Conservation (phyloP, 1,140 invertebrate species). For the Ceratosolen solmsi region DNA sequence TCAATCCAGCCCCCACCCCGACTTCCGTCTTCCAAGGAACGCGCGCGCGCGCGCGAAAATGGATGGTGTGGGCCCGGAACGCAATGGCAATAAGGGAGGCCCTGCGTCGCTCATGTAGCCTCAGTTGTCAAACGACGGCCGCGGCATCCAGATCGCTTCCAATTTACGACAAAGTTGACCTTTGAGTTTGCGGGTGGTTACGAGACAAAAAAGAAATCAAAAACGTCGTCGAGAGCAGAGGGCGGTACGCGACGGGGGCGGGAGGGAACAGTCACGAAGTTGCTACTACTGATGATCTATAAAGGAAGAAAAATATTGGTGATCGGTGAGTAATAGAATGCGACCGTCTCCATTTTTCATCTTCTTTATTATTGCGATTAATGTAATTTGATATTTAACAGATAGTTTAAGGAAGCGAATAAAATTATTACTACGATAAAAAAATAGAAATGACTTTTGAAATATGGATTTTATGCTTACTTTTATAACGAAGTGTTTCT, state of each 20-base stretch:
- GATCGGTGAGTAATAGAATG: background rate
- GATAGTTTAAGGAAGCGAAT: too few relatives aligned
- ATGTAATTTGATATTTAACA: too few relatives aligned
- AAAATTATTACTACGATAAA: too few relatives aligned
- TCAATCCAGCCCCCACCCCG: background rate
- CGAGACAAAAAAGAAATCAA: too few relatives aligned
- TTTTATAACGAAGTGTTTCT: too few relatives aligned
- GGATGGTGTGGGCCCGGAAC: constrained; percentile 26
- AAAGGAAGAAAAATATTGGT: background rate
- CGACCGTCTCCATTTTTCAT: too few relatives aligned
- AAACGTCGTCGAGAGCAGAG: too few relatives aligned
- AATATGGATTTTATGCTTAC: too few relatives aligned
- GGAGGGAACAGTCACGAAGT: background rate
- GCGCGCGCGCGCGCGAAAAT: constrained; percentile 18
- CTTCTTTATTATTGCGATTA: too few relatives aligned
- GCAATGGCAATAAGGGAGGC: constrained; percentile 47
- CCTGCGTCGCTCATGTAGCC: constrained; percentile 34
- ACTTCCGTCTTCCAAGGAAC: background rate
- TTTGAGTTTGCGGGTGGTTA: too few relatives aligned
- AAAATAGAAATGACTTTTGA: too few relatives aligned
- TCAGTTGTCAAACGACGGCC: constrained; percentile 48
- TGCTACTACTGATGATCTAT: background rate
- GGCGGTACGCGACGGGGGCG: background rate
- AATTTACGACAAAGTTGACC: background rate
- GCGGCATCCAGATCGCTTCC: background rate